Base-by-base conservation (phyloP, 92 coral and sea anemone species). In the Phenganax subtilis region DNA sequence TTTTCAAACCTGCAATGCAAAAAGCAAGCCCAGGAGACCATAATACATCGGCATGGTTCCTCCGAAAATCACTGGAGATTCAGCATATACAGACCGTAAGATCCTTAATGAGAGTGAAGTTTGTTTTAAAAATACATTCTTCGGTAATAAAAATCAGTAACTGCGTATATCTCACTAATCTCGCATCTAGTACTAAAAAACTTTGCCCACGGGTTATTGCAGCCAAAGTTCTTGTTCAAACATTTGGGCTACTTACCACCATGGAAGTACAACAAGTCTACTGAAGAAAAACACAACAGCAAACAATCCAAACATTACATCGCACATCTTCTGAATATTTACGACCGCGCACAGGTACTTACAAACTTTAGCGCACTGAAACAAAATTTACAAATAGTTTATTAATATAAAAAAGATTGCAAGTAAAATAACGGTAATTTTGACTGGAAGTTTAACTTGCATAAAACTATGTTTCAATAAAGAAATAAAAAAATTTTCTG, bases 241-340 rank as follows among this genome's bases (percentile, higher is more conserved):
- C 10, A 6, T 65, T 65, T 20, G 25, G 16, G 25, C 60, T 11
- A 59, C 81, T 76, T 59, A 76, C 81, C 81, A 76, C 81, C 55
- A 58, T 7, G 81, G 81, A 31, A 29, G 60, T 28, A 76, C 8
- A 28, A 76, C 71, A 31, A 76, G 54, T 44, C 81, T 76, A 64
- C 81, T 76, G 3, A 76, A 10, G 70, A 76, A 76, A 59, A 76
- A 76, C 52, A 76, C 81, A 58, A 76, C 70, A 57, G 81, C 69
- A 57, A 76, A 76, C 54, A 76, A 28, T 37, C 81, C 81, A 59
- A 76, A 76, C 12, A 76, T 28, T 0, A 76, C 81, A 76, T 76
- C 81, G n/a, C 81, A 76, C 6, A 76, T 2, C 60, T 76, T 76
- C 16, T 76, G 70, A 60, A 76, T 62, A 16, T 76, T 57, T 55